Conservation (phyloP, 2,888 invertebrate genomes). For the Andrena dorsata region DNA sequence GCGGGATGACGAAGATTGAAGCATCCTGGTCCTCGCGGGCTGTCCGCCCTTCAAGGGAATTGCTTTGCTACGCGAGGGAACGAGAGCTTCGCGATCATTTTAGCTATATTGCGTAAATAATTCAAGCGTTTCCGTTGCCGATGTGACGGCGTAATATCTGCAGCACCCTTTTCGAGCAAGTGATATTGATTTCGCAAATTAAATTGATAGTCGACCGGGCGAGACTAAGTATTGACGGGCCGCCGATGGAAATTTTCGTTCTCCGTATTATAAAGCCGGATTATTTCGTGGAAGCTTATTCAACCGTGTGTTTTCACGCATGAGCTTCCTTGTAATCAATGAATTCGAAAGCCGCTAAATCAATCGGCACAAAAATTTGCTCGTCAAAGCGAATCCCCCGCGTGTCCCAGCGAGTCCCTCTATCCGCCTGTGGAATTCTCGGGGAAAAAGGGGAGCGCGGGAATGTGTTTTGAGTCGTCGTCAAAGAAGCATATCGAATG, state of each 20-base stretch:
- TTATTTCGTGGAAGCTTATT: slow-evolving; percentile 3
- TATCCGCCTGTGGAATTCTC: not conserved
- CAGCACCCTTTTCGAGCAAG: no score
- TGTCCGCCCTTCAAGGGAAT: not conserved
- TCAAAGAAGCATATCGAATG: slow-evolving; percentile 6
- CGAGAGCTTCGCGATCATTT: no score
- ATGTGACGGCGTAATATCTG: no score
- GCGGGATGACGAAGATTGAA: not conserved
- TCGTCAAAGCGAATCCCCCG: not conserved
- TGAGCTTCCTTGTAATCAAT: not conserved
- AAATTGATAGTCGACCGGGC: not conserved
- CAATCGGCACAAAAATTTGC: not conserved
- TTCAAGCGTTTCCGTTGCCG: no score
- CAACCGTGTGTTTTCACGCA: not conserved
- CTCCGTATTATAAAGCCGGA: not conserved
- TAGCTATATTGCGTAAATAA: no score
- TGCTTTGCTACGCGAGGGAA: no score
- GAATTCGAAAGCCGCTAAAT: not conserved
- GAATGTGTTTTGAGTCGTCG: not conserved
- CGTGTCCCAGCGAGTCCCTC: not conserved
- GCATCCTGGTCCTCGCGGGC: not conserved
- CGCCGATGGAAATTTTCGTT: not conserved
- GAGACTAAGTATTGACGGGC: not conserved
- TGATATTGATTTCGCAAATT: no score
- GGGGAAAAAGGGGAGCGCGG: not conserved